phyloP scores from a whole-genome alignment of 2,797 vertebrate genomes.

The Cephalopachus bancanus region DNA sequence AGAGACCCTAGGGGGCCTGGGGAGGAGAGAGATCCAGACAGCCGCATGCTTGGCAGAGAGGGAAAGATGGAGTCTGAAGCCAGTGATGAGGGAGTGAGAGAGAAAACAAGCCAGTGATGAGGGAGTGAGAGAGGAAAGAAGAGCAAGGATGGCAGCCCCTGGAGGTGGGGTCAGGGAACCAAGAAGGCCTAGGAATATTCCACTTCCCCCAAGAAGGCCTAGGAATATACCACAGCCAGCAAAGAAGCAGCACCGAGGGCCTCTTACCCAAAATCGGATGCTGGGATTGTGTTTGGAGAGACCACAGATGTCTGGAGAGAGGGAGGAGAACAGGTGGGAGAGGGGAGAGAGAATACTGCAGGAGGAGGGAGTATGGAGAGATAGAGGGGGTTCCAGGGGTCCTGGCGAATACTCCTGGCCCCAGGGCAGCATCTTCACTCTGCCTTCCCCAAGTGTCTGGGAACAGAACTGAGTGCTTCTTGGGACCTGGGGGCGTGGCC shows the following conservation, averaged over 20 bases:
- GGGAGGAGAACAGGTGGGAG: conserved; percentile 55
- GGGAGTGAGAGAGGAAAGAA: not conserved
- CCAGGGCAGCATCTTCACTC: not conserved
- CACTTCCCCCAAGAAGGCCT: not conserved
- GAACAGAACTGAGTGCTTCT: not conserved
- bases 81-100: conserved; percentile 12
- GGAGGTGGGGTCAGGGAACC: not conserved
- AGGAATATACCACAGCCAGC: not conserved
- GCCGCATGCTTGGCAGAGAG: not conserved
- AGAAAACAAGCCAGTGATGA: not conserved
- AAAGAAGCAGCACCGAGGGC: not conserved
- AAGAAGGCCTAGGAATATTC: not conserved
- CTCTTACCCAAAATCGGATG: not conserved
- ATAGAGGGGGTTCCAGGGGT: not conserved
- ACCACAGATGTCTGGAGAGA: conserved; percentile 60
- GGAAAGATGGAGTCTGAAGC: conserved; percentile 21
- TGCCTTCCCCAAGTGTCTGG: not conserved
- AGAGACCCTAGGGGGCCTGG: not conserved
- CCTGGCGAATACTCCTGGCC: conserved; percentile 22
- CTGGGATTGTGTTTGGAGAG: conserved; percentile 51
- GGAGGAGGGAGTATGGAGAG: not conserved
- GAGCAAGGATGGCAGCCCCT: not conserved
- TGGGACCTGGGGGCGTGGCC: conserved; percentile 29
- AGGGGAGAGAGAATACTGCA: not conserved
- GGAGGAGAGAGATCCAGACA: conserved; percentile 59